Base-by-base conservation (phyloP, 2,113 vertebrate species). In the Nymphicus hollandicus region DNA sequence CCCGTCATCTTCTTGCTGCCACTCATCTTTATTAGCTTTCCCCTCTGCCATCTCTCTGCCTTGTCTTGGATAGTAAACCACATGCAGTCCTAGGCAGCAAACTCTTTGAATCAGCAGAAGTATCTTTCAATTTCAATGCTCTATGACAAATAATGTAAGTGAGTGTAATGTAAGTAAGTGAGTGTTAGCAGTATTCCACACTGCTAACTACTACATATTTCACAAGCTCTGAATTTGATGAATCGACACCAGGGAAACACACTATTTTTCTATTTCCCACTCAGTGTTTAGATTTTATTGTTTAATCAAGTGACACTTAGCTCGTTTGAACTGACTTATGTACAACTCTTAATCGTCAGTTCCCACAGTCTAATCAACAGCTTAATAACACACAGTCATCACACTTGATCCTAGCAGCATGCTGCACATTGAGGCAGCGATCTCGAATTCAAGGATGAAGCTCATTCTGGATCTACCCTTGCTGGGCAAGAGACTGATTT, bases 381-480 rank as follows among this genome's bases (percentile, higher is more conserved):
- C 89, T 92, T 91, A 95, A 92, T 85, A 94, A 69, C 58, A 2
- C 58, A 2, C 65, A 81, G 58, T 66, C 82, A 70, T 88, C 90
- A 60, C 2, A 2, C 68, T 91, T 12, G 2, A 47, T 81, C 74
- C 64, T n/a, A 60, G 88, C 74, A 96, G 90, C 80, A 88, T 5
- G 8, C 56, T 82, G 60, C 35, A 82, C 8, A 1, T 13, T 33
- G 79, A 90, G 74, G 65, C 86, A 69, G 63, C 20, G 6, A 63
- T 84, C n/a, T 91, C 90, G 22, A 56, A 58, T 92, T 93, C 92
- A 91, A 94, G 94, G 91, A 87, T 61, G 64, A 92, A 81, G 90
- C 69, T 77, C 44, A 44, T 85, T 94, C 84, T 85, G n/a, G 17
- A 72, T 90, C 68, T 53, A 41, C 22, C 19, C 19, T 81, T 78